Evolutionary conservation across 1,140 invertebrate genomes (phyloP).

Genomic region (Callitettix versicolor): DNA sequence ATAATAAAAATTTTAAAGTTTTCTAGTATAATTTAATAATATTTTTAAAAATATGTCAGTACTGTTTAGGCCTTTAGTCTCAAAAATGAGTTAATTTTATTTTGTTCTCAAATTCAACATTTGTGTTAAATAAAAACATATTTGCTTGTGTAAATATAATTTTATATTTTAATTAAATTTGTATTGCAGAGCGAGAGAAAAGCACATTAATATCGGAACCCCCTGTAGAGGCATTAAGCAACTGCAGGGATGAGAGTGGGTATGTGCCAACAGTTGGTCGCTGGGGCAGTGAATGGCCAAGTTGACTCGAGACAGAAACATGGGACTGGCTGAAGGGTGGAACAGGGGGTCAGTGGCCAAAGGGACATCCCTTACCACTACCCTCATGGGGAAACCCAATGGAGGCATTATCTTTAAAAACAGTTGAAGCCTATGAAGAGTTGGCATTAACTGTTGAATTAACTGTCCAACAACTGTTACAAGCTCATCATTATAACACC

Average conservation of each 20-base stretch:
- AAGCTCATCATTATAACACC: slow-evolving; percentile 74
- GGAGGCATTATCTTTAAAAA: slow-evolving; percentile 41
- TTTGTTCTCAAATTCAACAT: too few species aligned
- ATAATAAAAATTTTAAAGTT: too few species aligned
- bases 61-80: too few species aligned
- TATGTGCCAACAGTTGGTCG: slow-evolving; percentile 65
- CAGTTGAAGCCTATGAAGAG: slow-evolving; percentile 64
- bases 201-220: slow-evolving; percentile 38
- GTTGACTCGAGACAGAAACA: slow-evolving; percentile 62
- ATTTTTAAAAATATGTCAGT: too few species aligned
- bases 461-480: slow-evolving; percentile 60
- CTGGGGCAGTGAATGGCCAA: slow-evolving; percentile 82
- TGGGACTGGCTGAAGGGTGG: slow-evolving; percentile 1
- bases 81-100: too few species aligned
- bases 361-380: slow-evolving; percentile 51
- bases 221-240: slow-evolving; percentile 44
- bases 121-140: too few species aligned
- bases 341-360: slow-evolving; percentile 36
- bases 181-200: slow-evolving; percentile 44
- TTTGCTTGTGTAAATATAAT: too few species aligned
- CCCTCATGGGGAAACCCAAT: slow-evolving; percentile 48
- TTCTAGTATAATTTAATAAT: too few species aligned
- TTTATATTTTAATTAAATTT: too few species aligned
- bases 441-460: slow-evolving; percentile 63
- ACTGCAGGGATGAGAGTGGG: slow-evolving; percentile 47